phyloP scores from a whole-genome alignment of 2,797 vertebrate species.

The Megalops cyprinoides region DNA sequence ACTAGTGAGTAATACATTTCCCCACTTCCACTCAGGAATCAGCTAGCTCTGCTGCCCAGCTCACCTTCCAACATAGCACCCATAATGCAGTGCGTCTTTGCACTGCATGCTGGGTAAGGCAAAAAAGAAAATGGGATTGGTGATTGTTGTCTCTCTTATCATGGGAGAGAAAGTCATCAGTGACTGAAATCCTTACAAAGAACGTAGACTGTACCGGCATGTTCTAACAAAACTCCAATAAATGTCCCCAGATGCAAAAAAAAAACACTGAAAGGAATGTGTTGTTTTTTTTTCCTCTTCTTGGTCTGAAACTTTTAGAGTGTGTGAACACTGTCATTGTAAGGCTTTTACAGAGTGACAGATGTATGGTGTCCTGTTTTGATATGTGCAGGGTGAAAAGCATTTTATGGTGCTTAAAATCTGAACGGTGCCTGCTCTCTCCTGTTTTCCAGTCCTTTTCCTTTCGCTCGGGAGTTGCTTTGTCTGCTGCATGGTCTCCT shows the following conservation, averaged over 20 bases:
- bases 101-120: background rate
- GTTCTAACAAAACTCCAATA: background rate
- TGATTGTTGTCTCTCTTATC: background rate
- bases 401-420: background rate
- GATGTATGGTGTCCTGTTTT: background rate
- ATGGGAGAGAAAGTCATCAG: background rate
- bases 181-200: background rate
- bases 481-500: background rate
- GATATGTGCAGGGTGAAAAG: background rate
- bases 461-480: background rate
- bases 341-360: background rate
- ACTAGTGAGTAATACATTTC: background rate
- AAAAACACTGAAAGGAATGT: too few species aligned
- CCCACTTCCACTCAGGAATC: too few species aligned
- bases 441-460: background rate
- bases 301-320: background rate
- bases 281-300: background rate
- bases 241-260: background rate
- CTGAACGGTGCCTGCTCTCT: background rate
- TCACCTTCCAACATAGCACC: background rate
- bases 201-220: background rate
- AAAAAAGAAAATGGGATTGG: background rate
- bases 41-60: background rate
- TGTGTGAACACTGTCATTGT: background rate
- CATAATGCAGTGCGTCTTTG: background rate